phyloP scores from a whole-genome alignment of 2,888 invertebrate species.

The Hemistola chrysoprasaria region DNA sequence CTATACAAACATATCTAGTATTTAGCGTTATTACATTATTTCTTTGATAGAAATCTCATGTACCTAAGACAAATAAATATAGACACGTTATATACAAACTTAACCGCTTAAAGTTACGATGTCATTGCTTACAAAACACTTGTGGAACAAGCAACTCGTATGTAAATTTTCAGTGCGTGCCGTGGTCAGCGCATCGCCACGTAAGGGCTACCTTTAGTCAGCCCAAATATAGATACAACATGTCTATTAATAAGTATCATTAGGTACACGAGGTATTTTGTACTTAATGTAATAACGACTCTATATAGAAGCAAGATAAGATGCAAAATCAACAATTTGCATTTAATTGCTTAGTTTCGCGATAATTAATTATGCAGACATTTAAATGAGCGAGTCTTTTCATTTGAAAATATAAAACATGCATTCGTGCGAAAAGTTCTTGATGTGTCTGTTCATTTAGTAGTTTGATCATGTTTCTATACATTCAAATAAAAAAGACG shows the following conservation, averaged over 20 bases:
- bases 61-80: no score
- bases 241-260: no score
- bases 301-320: slow-evolving; percentile 37
- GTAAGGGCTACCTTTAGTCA: not conserved
- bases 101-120: no score
- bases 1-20: slow-evolving; percentile 35
- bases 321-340: slow-evolving; percentile 40
- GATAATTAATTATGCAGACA: slow-evolving; percentile 4
- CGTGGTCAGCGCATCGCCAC: no score
- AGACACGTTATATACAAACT: no score
- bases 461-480: slow-evolving; percentile 34
- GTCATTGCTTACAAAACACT: no score
- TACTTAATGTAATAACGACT: slow-evolving; percentile 15
- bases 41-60: no score
- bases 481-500: slow-evolving; percentile 29
- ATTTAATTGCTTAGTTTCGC: slow-evolving; percentile 23
- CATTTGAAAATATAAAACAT: slow-evolving; percentile 8
- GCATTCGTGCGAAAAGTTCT: slow-evolving; percentile 11
- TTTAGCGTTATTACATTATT: slow-evolving; percentile 7
- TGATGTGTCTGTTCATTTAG: slow-evolving; percentile 33
- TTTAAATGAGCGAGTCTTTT: slow-evolving; percentile 1
- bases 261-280: no score
- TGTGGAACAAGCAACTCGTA: no score
- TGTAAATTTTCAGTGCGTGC: no score
- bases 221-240: no score